Evolutionary conservation across 1,140 invertebrate genomes (phyloP).

Genomic region (Diploscapter pachys): DNA sequence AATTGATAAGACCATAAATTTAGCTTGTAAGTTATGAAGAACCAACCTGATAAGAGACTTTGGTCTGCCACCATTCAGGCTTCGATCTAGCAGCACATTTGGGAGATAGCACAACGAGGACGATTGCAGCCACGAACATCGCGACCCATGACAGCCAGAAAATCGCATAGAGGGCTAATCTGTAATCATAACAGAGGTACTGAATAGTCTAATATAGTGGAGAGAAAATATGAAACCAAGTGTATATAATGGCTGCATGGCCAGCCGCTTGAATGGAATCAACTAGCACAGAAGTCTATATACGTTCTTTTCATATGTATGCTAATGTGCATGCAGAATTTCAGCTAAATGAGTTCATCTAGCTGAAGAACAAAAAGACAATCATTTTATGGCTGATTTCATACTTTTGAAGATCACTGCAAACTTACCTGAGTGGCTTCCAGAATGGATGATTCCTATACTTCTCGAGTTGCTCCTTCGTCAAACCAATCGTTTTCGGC

Average conservation of each 20-base stretch:
- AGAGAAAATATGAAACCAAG: neutral
- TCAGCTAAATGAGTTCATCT: no score
- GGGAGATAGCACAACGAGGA: conserved; percentile 55
- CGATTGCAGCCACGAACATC: conserved; percentile 55
- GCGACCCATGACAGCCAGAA: conserved; percentile 55
- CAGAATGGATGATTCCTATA: conserved; percentile 57
- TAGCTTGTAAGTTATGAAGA: neutral
- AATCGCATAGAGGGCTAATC: conserved; percentile 43
- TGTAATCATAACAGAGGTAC: conserved; percentile 14
- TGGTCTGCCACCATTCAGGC: conserved; percentile 46
- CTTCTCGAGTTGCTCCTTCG: conserved; percentile 56
- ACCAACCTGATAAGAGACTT: conserved; percentile 46
- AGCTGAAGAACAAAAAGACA: no score
- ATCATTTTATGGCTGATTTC: no score
- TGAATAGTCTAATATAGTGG: neutral
- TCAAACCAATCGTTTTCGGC: conserved; percentile 52
- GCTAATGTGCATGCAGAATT: no score
- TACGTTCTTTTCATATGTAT: no score
- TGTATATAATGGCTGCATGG: no score
- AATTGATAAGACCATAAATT: neutral
- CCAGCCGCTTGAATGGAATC: no score
- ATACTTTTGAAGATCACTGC: neutral
- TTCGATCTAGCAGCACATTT: conserved; percentile 52
- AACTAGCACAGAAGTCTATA: no score
- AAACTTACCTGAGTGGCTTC: conserved; percentile 51